phyloP scores from a whole-genome alignment of 2,113 vertebrate species.

The Choloepus hoffmanni region DNA sequence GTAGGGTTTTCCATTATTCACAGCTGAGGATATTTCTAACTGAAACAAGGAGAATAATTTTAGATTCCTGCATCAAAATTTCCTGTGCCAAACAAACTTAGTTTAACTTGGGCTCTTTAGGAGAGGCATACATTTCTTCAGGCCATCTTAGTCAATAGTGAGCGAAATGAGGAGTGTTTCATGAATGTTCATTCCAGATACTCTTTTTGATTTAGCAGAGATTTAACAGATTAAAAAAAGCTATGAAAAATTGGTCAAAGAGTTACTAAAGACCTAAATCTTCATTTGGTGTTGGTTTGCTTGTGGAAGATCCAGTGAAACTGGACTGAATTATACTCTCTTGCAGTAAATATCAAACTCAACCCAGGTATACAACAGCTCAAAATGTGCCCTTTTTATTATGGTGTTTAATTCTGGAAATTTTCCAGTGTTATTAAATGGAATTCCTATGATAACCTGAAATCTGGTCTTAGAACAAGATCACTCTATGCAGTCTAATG shows the following conservation, averaged over 20 bases:
- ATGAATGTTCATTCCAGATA: background rate
- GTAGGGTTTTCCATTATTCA: background rate
- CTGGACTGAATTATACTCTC: background rate
- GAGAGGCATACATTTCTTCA: background rate
- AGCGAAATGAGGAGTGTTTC: constrained; percentile 50
- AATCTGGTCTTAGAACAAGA: constrained; percentile 20
- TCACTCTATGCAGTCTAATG: background rate
- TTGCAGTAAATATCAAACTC: constrained; percentile 37
- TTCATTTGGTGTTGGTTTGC: background rate
- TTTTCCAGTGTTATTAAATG: constrained; percentile 50
- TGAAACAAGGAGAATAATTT: background rate
- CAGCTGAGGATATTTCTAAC: background rate
- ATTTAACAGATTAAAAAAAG: background rate
- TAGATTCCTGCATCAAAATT: constrained; percentile 21
- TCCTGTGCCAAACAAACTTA: background rate
- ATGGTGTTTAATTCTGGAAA: background rate
- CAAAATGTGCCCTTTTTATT: background rate
- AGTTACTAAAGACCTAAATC: background rate
- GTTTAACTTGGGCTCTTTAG: constrained; percentile 36
- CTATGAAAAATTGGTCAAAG: background rate
- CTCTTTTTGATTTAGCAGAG: constrained; percentile 1
- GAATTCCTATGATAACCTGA: constrained; percentile 57
- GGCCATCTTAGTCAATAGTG: background rate
- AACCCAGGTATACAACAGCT: background rate
- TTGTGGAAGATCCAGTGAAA: background rate